Base-by-base conservation (phyloP, 2,888 invertebrate species). In the Tachina fera region DNA sequence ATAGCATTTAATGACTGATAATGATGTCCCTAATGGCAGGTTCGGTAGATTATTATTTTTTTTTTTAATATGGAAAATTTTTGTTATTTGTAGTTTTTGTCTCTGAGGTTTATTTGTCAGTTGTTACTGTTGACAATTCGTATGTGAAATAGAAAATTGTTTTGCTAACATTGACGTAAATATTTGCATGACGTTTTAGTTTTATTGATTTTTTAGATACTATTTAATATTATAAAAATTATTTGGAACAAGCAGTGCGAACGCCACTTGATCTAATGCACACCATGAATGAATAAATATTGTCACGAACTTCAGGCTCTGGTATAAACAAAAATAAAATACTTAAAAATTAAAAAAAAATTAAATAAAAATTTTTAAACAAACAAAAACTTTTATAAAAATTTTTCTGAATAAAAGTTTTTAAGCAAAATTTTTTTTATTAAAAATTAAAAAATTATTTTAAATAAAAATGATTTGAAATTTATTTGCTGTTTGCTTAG, bases 151-250 rank as follows among this genome's bases (percentile, higher is more conserved):
- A 13, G 22, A 4, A 58, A 71, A 10, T 71, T 58, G 45, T 39
- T 31, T 31, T 49, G 51, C n/a, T 39, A 10, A 45, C 65, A 65
- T 56, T 75, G 75, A 75, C 63, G 75, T 56, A 63, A n/a, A 39
- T 41, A 41, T 31, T 31, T 19, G 11, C 3, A 43, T 56, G 70
- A 53, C 68, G 53, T 19, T 70, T 16, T 19, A 10, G 41, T 41
- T 11, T 68, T 68, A 65, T 22, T 61, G 39, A 41, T 16, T 61
- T 4, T 61, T 61, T 61, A 10, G 6, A 31, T 31, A 31, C 31
- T 31, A 13, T 16, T 61, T 61, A 11, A 5, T 16, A 47, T 22
- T 22, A 65, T 14, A 22, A 13, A 3, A 14, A 14, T 47, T 47
- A 43, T 47, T 47, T 45, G 3, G 14, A 61, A 43, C 9, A 31